These are phyloP conservation scores for Hyposoter dolosus DNA, from an alignment of 2,888 invertebrate species.

Conservation along the genomic window DNA sequence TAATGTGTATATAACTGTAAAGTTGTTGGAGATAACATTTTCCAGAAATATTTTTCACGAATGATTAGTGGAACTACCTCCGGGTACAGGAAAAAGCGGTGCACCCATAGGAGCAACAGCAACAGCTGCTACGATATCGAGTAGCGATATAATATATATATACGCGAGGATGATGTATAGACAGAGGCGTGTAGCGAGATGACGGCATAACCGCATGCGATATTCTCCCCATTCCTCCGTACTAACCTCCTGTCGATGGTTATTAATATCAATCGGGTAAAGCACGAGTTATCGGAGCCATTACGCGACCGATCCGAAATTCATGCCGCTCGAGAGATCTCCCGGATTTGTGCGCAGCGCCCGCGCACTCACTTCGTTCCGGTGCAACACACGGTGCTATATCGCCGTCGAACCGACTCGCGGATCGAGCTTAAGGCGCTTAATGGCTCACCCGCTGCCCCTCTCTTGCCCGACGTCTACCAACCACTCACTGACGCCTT, in stretches of 20 bases:
- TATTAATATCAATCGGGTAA: conserved; percentile 67
- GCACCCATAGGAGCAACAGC: conserved; percentile 22
- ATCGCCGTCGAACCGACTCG: conserved; percentile 46
- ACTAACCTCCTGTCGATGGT: conserved; percentile 55
- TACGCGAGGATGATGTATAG: conserved; percentile 11
- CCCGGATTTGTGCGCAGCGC: conserved; percentile 48
- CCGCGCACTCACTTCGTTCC: not conserved
- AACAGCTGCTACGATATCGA: conserved; percentile 59
- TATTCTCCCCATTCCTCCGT: conserved; percentile 10
- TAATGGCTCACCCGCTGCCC: conserved; percentile 56
- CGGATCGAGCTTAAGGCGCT: conserved; percentile 67
- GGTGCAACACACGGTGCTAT: conserved; percentile 12
- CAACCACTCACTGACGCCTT: conserved; percentile 6
- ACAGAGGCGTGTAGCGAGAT: conserved; percentile 14
- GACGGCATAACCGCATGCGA: conserved; percentile 31
- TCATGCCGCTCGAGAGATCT: conserved; percentile 66
- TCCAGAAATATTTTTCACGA: conserved; percentile 45
- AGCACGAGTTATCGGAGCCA: conserved; percentile 68
- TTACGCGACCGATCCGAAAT: conserved; percentile 67
- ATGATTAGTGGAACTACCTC: conserved; percentile 50
- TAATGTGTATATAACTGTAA: not conserved
- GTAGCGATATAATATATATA: conserved; percentile 21
- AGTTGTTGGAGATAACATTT: conserved; percentile 24
- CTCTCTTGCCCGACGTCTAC: not conserved
- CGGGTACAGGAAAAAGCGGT: conserved; percentile 42